Evolutionary conservation across 2,888 invertebrate species (phyloP).

Genomic region (Augiades crinisus): DNA sequence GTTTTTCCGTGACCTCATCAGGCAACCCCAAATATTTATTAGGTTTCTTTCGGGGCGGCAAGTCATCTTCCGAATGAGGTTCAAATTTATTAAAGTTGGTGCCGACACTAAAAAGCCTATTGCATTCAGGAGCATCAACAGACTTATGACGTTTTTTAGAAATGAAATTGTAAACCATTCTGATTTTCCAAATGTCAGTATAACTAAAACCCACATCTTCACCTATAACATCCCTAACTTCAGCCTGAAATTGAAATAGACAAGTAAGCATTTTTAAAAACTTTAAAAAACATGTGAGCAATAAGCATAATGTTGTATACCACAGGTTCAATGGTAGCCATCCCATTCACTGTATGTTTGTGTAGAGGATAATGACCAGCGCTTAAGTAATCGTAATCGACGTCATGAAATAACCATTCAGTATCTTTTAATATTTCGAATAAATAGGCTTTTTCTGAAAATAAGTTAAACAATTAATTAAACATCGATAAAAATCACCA

Average conservation of each 20-base stretch:
- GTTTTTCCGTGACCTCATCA: too few species aligned
- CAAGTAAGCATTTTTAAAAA: conserved; percentile 20
- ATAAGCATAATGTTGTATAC: conserved; percentile 32
- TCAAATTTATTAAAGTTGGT: conserved; percentile 34
- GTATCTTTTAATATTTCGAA: conserved; percentile 43
- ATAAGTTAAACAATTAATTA: background rate
- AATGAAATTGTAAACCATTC: conserved; percentile 54
- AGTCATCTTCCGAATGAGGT: conserved; percentile 17
- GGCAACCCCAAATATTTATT: conserved; percentile 41
- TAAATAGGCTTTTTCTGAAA: conserved; percentile 50
- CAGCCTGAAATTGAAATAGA: conserved; percentile 30
- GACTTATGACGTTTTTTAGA: conserved; percentile 34
- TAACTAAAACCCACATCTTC: conserved; percentile 38
- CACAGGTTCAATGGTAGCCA: conserved; percentile 47
- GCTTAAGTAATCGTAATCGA: conserved; percentile 54
- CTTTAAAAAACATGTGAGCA: background rate
- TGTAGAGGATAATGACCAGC: conserved; percentile 54
- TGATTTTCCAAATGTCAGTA: conserved; percentile 52
- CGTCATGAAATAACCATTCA: conserved; percentile 57
- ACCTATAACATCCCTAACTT: conserved; percentile 18
- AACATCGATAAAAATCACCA: too few species aligned
- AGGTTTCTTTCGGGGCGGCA: conserved; percentile 44
- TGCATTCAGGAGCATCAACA: conserved; percentile 42
- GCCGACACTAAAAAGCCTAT: conserved; percentile 48
- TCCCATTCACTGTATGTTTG: conserved; percentile 52